Percentiles rank a stretch among this genome's conserved stretches.
These are phyloP conservation scores for Drosophila malerkotliana DNA, from an alignment of 1,140 invertebrate species.

Conservation along the genomic window DNA sequence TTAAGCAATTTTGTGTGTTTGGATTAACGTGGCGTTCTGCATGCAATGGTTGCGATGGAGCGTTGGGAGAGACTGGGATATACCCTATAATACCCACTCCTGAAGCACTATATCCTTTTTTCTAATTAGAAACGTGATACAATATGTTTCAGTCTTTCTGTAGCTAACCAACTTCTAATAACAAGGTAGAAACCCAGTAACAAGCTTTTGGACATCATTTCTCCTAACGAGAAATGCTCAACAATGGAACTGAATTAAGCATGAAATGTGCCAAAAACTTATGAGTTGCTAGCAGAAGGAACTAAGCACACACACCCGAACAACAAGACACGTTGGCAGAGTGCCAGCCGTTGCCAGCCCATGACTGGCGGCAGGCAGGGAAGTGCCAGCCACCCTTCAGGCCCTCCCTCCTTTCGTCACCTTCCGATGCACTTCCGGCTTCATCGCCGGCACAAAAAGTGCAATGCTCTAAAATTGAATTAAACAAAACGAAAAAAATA, in stretches of 20 bases:
- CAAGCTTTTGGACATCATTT: slow-evolving; percentile 22
- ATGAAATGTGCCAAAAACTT: slow-evolving; percentile 62
- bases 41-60: slow-evolving; percentile 44
- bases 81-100: background rate
- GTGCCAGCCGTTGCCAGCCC: slow-evolving; percentile 42
- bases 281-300: slow-evolving; percentile 12
- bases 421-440: slow-evolving; percentile 73
- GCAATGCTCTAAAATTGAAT: slow-evolving; percentile 82
- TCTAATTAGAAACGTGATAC: no score
- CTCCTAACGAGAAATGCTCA: slow-evolving; percentile 37
- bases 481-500: slow-evolving; percentile 66
- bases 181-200: slow-evolving; percentile 4
- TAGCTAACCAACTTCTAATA: no score
- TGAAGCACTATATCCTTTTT: background rate
- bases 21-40: slow-evolving; percentile 52
- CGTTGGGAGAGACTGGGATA: background rate
- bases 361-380: slow-evolving; percentile 21
- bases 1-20: slow-evolving; percentile 66
- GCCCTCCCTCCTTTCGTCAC: slow-evolving; percentile 40
- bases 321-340: slow-evolving; percentile 51
- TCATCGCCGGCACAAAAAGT: slow-evolving; percentile 68
- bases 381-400: slow-evolving; percentile 6
- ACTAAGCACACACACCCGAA: slow-evolving; percentile 6
- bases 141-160: background rate
- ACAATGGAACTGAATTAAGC: slow-evolving; percentile 53